These are phyloP conservation scores for Alosa sapidissima DNA, from an alignment of 2,797 vertebrate species.

Conservation along the genomic window DNA sequence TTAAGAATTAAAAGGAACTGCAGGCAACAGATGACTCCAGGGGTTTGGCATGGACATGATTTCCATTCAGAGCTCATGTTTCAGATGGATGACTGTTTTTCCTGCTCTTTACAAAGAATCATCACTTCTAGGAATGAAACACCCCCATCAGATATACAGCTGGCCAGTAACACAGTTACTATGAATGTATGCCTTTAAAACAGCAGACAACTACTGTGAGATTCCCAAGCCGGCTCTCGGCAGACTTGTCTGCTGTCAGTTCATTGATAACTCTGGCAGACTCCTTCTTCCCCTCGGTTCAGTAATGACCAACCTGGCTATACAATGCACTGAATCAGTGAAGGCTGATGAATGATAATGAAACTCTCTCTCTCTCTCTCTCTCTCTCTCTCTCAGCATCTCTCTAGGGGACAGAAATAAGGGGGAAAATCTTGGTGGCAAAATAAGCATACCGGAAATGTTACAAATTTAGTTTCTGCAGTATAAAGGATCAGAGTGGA, in stretches of 20 bases:
- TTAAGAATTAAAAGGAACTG: background rate
- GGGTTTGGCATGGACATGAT: background rate
- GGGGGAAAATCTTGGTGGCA: background rate
- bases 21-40: background rate
- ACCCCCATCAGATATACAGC: background rate
- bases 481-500: background rate
- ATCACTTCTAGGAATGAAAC: background rate
- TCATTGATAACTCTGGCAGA: background rate
- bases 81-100: background rate
- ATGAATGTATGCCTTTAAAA: background rate
- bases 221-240: background rate
- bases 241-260: background rate
- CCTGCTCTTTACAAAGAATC: background rate
- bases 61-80: background rate
- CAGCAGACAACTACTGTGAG: background rate
- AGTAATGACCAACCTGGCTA: background rate
- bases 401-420: background rate
- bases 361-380: conserved; percentile 29
- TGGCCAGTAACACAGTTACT: background rate
- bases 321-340: background rate
- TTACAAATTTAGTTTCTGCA: background rate
- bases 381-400: conserved; percentile 43
- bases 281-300: background rate
- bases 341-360: background rate
- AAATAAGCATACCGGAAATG: no score